phyloP scores from a whole-genome alignment of 1,140 invertebrate genomes.

The Sarcophaga bullata region DNA sequence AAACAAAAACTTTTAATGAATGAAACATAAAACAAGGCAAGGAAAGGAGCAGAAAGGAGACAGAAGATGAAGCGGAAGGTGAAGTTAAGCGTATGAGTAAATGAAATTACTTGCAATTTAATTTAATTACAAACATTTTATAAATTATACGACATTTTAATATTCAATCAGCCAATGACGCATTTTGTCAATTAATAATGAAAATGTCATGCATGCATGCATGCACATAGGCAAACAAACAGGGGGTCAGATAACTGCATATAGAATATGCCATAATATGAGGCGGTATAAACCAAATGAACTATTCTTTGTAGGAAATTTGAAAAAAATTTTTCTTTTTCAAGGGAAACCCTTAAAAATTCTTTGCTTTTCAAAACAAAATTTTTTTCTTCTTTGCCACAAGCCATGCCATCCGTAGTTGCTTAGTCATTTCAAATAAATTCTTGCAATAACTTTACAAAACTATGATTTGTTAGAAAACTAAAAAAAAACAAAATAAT shows the following conservation, averaged over 20 bases:
- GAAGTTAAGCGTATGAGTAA: background rate
- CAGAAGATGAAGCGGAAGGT: too few relatives aligned
- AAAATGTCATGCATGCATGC: background rate
- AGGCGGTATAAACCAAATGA: too few relatives aligned
- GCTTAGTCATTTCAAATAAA: too few relatives aligned
- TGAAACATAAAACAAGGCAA: background rate
- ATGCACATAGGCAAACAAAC: background rate
- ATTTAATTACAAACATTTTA: conserved; percentile 18
- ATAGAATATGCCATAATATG: background rate
- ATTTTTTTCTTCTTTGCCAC: too few relatives aligned
- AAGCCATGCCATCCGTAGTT: too few relatives aligned
- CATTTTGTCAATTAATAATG: background rate
- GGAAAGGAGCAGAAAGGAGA: background rate
- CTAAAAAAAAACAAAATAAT: too few relatives aligned
- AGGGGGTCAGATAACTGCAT: background rate
- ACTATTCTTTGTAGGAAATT: too few relatives aligned
- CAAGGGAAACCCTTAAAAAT: too few relatives aligned
- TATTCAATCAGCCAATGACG: background rate
- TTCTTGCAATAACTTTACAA: too few relatives aligned
- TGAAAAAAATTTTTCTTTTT: too few relatives aligned
- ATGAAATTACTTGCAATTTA: background rate
- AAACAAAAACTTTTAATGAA: background rate
- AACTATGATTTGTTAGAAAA: too few relatives aligned
- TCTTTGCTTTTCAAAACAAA: too few relatives aligned
- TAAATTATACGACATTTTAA: conserved; percentile 11